A percentile compares a stretch with the other conserved stretches of the same genome.
Conservation (phyloP, 2,888 invertebrate species). For the Drosophila leonis region DNA sequence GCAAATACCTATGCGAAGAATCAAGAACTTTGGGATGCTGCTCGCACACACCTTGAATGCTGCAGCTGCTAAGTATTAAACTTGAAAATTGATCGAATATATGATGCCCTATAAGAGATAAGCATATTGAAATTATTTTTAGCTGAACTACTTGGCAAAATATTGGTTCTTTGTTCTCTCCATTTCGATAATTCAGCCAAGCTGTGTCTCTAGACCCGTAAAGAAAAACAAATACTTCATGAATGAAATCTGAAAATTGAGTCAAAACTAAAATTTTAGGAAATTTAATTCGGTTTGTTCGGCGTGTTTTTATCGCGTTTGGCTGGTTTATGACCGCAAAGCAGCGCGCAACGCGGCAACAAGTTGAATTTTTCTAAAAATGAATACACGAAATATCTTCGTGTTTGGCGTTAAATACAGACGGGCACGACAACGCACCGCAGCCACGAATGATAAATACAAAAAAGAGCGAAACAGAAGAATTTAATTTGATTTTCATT, state of each 20-base stretch:
- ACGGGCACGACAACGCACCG: constrained; percentile 66
- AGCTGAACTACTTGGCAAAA: neutral
- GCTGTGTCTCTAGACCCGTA: neutral
- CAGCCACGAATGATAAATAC: constrained; percentile 35
- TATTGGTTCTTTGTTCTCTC: neutral
- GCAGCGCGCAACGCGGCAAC: constrained; percentile 58
- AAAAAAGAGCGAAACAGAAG: constrained; percentile 58
- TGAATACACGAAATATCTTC: constrained; percentile 79
- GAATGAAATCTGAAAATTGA: constrained; percentile 54
- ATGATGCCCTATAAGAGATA: constrained; percentile 21
- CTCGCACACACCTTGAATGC: constrained; percentile 58
- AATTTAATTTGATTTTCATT: constrained; percentile 73
- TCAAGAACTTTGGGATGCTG: constrained; percentile 43
- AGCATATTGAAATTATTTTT: neutral
- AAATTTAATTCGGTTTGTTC: constrained; percentile 26
- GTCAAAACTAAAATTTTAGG: constrained; percentile 15
- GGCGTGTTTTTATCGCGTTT: constrained; percentile 32
- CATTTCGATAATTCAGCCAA: constrained; percentile 16
- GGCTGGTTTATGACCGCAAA: constrained; percentile 32
- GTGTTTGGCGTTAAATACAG: constrained; percentile 76
- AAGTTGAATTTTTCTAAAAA: constrained; percentile 80
- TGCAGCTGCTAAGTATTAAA: constrained; percentile 43
- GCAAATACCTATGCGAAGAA: constrained; percentile 56
- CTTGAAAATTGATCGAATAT: constrained; percentile 12
- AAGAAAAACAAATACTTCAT: constrained; percentile 41